Evolutionary conservation across 2,113 vertebrate genomes (phyloP), one percentile per base, ranked within the genome.

Genomic region (Gadus chalcogrammus): DNA sequence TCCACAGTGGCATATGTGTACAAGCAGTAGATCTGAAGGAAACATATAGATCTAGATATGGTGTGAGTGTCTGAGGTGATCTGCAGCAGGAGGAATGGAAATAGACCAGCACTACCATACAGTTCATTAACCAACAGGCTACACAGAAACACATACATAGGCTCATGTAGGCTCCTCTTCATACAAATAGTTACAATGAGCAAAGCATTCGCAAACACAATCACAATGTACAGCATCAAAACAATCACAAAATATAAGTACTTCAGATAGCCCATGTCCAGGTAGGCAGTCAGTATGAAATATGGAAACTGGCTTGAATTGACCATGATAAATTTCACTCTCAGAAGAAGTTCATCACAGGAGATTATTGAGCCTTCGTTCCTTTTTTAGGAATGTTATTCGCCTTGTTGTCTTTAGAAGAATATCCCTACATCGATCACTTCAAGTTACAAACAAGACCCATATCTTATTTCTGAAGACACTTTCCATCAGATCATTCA

Each of bases 101-200:
- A 24, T 24, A 24, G 24, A 24, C 24, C 24, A 61, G 80, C 62
- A 48, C 78, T 78, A 2, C 86, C 85, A 55, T 84, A 86, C 11
- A 89, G 75, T 42, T 84, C 81, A 78, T 88, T 88, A 1, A 81
- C 53, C 81, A 70, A 85, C 71, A 90, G 74, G 72, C 75, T 85
- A 75, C 79, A 78, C 28, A 91, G 72, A 5, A 90, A 87, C 48
- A 88, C 17, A 74, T 85, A 91, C 89, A 90, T 89, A 3, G 88
- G 90, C 31, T 90, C 83, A 74, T 90, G 88, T 5, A 91, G 64
- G 27, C 75, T 81, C 16, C 81, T 81, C 66, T 80, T 84, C n/a
- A 72, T 3, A 24, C 61, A 83, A 63, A 90, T 87, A 0, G 87
- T 42, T 27, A 55, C 64, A n/a, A 87, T 73, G 0, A 91, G 68